These are phyloP conservation scores for Phortica okadai DNA, from an alignment of 2,888 invertebrate species.

Conservation along the genomic window DNA sequence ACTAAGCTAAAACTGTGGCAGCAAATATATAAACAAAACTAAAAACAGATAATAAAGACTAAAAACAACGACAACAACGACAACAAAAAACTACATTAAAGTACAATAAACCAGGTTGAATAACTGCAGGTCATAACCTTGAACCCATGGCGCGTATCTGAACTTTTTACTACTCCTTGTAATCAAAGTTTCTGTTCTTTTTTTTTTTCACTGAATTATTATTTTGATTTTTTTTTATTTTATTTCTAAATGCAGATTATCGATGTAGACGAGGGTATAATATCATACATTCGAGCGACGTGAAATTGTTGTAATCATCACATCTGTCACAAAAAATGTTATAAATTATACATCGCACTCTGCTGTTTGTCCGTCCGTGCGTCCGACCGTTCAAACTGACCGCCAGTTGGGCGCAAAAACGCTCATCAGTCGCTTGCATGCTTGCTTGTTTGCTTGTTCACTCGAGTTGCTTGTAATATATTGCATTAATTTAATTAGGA, in stretches of 20 bases:
- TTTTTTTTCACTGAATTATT: background rate
- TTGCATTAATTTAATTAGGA: conserved; percentile 27
- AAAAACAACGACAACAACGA: too few relatives aligned
- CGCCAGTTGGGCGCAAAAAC: too few relatives aligned
- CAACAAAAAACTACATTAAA: conserved; percentile 45
- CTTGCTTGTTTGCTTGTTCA: conserved; percentile 5
- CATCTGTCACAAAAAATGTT: conserved; percentile 72
- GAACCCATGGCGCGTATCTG: conserved; percentile 50
- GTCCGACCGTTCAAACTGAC: background rate
- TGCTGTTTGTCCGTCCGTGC: conserved; percentile 5
- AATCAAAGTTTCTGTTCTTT: conserved; percentile 28
- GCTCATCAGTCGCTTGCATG: background rate
- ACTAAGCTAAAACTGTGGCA: conserved; percentile 5
- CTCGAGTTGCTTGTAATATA: conserved; percentile 11
- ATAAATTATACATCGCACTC: conserved; percentile 72
- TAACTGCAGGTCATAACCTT: conserved; percentile 70
- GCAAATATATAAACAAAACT: conserved; percentile 9
- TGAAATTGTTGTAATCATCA: conserved; percentile 47
- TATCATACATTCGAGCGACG: conserved; percentile 67
- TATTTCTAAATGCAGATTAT: conserved; percentile 14
- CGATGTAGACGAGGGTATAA: conserved; percentile 62
- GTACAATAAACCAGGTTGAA: conserved; percentile 71
- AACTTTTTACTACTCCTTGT: conserved; percentile 1
- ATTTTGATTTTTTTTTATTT: conserved; percentile 39
- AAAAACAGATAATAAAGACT: background rate